These are phyloP conservation scores for Zoanthus gigantus DNA, from an alignment of 92 coral and sea anemone genomes.

Conservation along the genomic window DNA sequence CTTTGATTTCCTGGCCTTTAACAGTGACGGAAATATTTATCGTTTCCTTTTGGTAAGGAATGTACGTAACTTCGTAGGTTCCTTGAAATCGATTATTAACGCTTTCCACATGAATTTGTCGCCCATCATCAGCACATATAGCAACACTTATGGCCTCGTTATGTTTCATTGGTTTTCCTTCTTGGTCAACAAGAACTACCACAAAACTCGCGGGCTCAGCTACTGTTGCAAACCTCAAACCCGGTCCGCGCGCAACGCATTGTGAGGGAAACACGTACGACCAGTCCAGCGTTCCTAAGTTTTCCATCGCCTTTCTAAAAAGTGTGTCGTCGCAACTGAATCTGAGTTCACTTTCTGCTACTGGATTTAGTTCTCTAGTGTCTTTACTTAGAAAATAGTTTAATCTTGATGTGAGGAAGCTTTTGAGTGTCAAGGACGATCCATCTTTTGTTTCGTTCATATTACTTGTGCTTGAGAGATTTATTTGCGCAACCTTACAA, in stretches of 20 bases:
- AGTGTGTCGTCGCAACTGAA: slow-evolving; percentile 68
- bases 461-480: slow-evolving; percentile 47
- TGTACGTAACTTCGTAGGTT: slow-evolving; percentile 67
- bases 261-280: slow-evolving; percentile 48
- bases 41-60: slow-evolving; percentile 50
- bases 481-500: slow-evolving; percentile 65
- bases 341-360: slow-evolving; percentile 54
- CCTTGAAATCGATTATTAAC: slow-evolving; percentile 52
- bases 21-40: slow-evolving; percentile 52
- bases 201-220: slow-evolving; percentile 60
- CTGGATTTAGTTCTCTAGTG: slow-evolving; percentile 52
- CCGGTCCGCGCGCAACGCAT: slow-evolving; percentile 72
- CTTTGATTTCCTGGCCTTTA: slow-evolving; percentile 57
- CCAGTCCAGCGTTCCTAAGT: slow-evolving; percentile 65
- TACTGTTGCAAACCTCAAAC: slow-evolving; percentile 56
- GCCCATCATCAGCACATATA: slow-evolving; percentile 49
- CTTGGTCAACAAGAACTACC: slow-evolving; percentile 61
- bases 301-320: slow-evolving; percentile 59
- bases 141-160: slow-evolving; percentile 48
- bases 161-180: slow-evolving; percentile 43
- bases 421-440: slow-evolving; percentile 51
- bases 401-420: slow-evolving; percentile 58
- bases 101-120: slow-evolving; percentile 53
- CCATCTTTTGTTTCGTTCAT: slow-evolving; percentile 53
- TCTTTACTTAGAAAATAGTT: slow-evolving; percentile 50